Evolutionary conservation across 2,888 invertebrate species (phyloP), one percentile per base, ranked within the genome.

Genomic region (Epicampocera succincta): DNA sequence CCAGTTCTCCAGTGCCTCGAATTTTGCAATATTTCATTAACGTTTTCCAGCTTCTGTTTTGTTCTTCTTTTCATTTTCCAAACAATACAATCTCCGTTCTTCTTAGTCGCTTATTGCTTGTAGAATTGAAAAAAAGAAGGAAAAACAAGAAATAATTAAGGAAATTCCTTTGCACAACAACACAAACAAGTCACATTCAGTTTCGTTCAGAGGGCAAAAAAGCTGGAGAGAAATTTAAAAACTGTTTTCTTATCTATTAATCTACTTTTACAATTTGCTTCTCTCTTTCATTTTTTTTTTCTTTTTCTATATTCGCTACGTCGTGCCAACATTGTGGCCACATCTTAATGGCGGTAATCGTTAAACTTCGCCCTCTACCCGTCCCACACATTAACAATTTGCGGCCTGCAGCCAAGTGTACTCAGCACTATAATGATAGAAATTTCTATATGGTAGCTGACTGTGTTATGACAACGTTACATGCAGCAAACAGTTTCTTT

Each of bases 401-500:
- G 58, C 46, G 33, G 21, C 21, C 9, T 68, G 61, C 92, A 94
- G 95, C 93, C 79, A 92, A 90, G 69, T 96, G 96, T 80, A 91
- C 93, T 84, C 86, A 91, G 5, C 93, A 95, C 91, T 98, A 96
- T 91, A 92, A 93, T 65, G 93, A 94, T 79, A 95, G 94, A 87
- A 94, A 96, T 86, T 95, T 97, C 91, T 96, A 98, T 92, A 94
- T 94, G 90, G 97, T 94, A 0, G 94, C 96, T 0, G 97, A 98
- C 88, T 92, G 93, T 0, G 93, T 96, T 0, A 94, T 98, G 90
- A 92, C 93, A 12, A 93, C 94, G 0, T 91, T 98, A 12, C 95
- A 96, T 87, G 91, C 93, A 33, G 94, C 96, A 17, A 99, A 99
- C 92, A 92, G 94, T 80, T 96, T 98, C 92, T 95, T 99, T 87